These are phyloP conservation scores for Camelus bactrianus DNA, from an alignment of 2,113 vertebrate species.

Conservation along the genomic window DNA sequence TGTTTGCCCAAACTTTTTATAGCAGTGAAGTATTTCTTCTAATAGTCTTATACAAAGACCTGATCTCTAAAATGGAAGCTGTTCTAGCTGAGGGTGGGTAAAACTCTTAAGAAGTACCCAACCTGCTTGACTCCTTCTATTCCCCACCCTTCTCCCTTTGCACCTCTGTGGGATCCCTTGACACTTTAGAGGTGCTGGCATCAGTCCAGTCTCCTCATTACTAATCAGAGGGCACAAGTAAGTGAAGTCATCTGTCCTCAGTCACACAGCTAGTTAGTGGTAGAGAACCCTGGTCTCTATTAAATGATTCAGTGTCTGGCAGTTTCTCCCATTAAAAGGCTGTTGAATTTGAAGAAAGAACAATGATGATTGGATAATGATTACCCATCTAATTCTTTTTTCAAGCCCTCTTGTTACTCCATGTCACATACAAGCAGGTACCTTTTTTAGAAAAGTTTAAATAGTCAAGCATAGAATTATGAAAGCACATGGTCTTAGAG, in stretches of 20 bases:
- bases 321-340: neutral
- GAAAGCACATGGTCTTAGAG: slow-evolving; percentile 13
- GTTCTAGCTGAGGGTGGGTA: neutral
- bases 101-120: neutral
- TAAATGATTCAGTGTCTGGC: neutral
- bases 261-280: neutral
- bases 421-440: neutral
- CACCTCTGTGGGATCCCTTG: neutral
- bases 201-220: neutral
- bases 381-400: neutral
- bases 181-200: neutral
- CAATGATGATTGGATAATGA: neutral
- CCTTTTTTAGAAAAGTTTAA: slow-evolving; percentile 34
- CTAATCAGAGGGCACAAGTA: neutral
- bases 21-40: neutral
- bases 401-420: neutral
- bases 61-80: slow-evolving; percentile 9
- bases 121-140: neutral
- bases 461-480: neutral
- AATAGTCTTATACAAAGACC: neutral
- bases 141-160: neutral
- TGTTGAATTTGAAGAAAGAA: slow-evolving; percentile 9
- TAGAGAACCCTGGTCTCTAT: neutral
- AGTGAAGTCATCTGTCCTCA: neutral
- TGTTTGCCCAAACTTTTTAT: neutral